Evolutionary conservation across 2,113 vertebrate species (phyloP).

Genomic region (Terrapene triunguis): DNA sequence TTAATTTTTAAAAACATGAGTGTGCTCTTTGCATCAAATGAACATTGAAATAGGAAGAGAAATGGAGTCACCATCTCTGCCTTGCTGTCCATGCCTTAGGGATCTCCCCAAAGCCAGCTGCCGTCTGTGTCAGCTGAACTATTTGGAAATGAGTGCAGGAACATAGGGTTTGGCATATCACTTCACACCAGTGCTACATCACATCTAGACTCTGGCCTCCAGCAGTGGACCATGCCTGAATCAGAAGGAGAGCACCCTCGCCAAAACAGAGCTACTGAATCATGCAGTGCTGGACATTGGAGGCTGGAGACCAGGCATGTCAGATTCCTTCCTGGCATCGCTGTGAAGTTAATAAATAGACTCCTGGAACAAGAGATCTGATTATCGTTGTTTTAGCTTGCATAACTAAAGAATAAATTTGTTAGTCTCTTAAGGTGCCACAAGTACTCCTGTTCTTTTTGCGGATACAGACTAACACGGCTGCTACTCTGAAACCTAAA

Average conservation of each 20-base stretch:
- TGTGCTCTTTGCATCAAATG: background rate
- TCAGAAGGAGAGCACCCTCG: too few species aligned
- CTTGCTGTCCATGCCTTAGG: background rate
- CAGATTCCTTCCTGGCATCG: background rate
- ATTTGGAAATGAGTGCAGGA: background rate
- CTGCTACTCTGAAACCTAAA: too few species aligned
- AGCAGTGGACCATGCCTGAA: too few species aligned
- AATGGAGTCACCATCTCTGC: background rate
- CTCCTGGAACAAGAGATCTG: background rate
- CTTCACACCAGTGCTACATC: background rate
- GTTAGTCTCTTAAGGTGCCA: too few species aligned
- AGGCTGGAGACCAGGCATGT: background rate
- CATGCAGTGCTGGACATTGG: rapidly evolving
- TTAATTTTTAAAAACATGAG: background rate
- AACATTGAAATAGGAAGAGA: background rate
- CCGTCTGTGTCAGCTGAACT: background rate
- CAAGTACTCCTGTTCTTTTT: too few species aligned
- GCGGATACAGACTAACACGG: too few species aligned
- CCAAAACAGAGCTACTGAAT: background rate
- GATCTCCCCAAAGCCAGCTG: background rate
- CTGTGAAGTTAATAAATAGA: background rate
- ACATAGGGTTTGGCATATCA: background rate
- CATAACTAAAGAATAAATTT: background rate
- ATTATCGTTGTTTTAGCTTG: conserved; percentile 34
- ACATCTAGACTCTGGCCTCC: background rate